Base-by-base conservation (phyloP, 2,888 invertebrate species). In the Pelosia muscerda region DNA sequence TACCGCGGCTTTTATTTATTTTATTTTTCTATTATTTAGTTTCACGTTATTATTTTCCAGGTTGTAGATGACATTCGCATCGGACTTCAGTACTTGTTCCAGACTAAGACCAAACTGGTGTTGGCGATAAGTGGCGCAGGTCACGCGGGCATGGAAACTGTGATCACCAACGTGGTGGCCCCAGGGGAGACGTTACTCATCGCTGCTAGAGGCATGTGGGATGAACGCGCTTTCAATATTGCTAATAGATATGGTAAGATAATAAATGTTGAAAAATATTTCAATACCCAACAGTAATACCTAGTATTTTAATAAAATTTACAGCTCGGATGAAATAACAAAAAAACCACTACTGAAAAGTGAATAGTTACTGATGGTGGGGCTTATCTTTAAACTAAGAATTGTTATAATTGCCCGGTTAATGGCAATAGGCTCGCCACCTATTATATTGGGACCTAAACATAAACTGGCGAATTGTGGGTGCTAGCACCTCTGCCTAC, bases 61-160 rank as follows among this genome's bases (percentile, higher is more conserved):
- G 96, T 97, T 6, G 96, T 98, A 96, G 97, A 97, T 76, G 98
- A 98, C 76, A 96, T 97, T 63, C 97, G 98, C 83, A 96, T 95
- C 65, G 98, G 98, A 10, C 92, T 98, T 25, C 96, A 97, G 84
- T 99, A 98, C 86, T 92, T 96, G 9, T 99, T 99, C 86, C 98
- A 99, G 95, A 99, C 99, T 0, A 95, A 94, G 59, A 98, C 97
- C 86, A 94, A 95, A 25, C 93, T 97, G 75, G 98, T 98, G 0
- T 95, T 98, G 78, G 98, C 97, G 28, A 92, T 98, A 55, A 97
- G 97, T 82, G 97, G 97, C 0, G 96, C 97, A 0, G 97, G 97
- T 0, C 97, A 97, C 87, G 93, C 95, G 0, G 97, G 96, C 9
- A 98, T 98, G 97, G 98, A 99, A 86, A 96, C 98, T 0, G 95